Percentiles rank a stretch among this genome's conserved stretches.
These are phyloP conservation scores for Philopotamus ludificatus DNA, from an alignment of 1,140 invertebrate genomes.

Conservation along the genomic window DNA sequence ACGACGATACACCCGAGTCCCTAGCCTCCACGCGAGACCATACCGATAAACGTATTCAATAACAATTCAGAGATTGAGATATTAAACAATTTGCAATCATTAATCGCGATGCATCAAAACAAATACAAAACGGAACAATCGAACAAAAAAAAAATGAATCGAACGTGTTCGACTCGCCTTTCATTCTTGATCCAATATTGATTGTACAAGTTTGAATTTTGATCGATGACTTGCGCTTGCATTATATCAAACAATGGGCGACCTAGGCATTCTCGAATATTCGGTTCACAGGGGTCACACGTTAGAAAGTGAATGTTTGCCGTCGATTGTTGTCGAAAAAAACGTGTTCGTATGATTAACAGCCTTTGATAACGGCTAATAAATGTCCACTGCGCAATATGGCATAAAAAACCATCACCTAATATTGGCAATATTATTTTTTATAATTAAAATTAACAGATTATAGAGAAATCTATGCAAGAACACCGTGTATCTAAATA, in stretches of 20 bases:
- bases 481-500: no score
- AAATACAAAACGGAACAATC: not conserved
- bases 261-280: not conserved
- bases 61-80: not conserved
- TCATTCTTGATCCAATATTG: slow-evolving; percentile 5
- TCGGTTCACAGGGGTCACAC: slow-evolving; percentile 11
- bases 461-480: not conserved
- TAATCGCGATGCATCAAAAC: not conserved
- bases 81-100: not conserved
- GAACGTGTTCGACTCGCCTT: not conserved
- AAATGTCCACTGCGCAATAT: no score
- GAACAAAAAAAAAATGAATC: not conserved
- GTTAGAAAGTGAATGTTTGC: slow-evolving; percentile 15
- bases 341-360: no score
- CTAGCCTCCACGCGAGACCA: not conserved
- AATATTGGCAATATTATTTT: slow-evolving; percentile 1
- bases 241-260: slow-evolving; percentile 1
- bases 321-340: not conserved
- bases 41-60: not conserved
- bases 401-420: not conserved
- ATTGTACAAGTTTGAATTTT: slow-evolving; percentile 11
- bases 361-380: no score
- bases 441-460: no score
- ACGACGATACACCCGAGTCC: not conserved
- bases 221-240: slow-evolving; percentile 14